Conservation (phyloP, 2,113 vertebrate genomes). For the Eulemur rufifrons region DNA sequence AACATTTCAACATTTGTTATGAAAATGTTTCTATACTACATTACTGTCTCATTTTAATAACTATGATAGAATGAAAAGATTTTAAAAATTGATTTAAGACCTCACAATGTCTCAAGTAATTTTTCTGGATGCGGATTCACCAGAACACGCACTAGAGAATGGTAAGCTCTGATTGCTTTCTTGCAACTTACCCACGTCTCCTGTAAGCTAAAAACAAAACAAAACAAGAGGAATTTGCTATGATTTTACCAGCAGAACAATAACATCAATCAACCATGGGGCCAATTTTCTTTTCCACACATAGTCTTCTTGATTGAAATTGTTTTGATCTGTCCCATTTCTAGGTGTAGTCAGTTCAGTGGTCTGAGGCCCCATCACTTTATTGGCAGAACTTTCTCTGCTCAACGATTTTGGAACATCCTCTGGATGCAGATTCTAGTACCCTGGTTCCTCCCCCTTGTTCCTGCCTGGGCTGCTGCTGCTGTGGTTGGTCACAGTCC, state of each 20-base stretch:
- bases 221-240: not conserved
- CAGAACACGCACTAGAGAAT: not conserved
- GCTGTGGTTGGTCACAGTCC: accelerated
- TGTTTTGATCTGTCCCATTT: not conserved
- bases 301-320: not conserved
- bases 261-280: too few relatives aligned
- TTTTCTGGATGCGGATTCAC: not conserved
- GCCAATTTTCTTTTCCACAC: not conserved
- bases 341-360: not conserved
- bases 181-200: not conserved
- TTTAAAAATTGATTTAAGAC: not conserved
- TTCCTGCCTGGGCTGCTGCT: not conserved
- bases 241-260: not conserved
- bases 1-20: not conserved
- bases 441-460: not conserved
- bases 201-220: not conserved
- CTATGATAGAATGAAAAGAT: not conserved
- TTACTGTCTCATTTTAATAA: not conserved
- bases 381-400: not conserved
- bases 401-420: not conserved
- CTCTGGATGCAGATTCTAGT: not conserved
- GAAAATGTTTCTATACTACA: not conserved
- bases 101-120: not conserved
- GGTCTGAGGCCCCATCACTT: too few relatives aligned
- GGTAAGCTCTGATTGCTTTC: not conserved